These are phyloP conservation scores for Caenorhabditis sinica DNA, from an alignment of 2,888 invertebrate genomes.

Conservation along the genomic window DNA sequence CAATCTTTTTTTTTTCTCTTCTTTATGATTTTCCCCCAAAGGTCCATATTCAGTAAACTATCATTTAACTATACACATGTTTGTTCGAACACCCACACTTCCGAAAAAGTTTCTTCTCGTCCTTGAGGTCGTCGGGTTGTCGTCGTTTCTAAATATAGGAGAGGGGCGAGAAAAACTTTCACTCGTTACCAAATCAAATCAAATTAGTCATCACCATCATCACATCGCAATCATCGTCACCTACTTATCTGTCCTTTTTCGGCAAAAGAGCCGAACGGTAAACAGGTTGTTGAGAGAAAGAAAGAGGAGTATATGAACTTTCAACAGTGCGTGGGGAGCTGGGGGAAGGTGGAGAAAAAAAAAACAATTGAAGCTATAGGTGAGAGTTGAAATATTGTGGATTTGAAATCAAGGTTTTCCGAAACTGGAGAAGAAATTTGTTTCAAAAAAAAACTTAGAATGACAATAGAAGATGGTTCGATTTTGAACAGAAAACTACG, in stretches of 20 bases:
- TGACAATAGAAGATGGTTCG: no score
- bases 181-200: conserved; percentile 39
- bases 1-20: no score
- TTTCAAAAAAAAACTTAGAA: no score
- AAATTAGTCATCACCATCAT: conserved; percentile 50
- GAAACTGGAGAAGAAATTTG: no score
- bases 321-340: not conserved
- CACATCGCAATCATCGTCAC: conserved; percentile 15
- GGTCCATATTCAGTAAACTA: no score
- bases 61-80: not conserved
- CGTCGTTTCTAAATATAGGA: conserved; percentile 9
- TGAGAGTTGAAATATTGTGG: no score
- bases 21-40: no score
- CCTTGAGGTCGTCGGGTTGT: conserved; percentile 7
- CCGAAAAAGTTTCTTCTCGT: not conserved
- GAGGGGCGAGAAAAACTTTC: conserved; percentile 18
- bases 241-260: conserved; percentile 35
- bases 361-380: not conserved
- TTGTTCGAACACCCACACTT: no score
- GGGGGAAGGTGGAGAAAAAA: not conserved
- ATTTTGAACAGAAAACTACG: no score
- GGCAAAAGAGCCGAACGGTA: conserved; percentile 32
- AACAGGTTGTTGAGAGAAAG: not conserved
- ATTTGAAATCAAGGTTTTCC: no score
- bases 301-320: no score